phyloP scores from a whole-genome alignment of 2,797 vertebrate species.

The Bovichtus variegatus region DNA sequence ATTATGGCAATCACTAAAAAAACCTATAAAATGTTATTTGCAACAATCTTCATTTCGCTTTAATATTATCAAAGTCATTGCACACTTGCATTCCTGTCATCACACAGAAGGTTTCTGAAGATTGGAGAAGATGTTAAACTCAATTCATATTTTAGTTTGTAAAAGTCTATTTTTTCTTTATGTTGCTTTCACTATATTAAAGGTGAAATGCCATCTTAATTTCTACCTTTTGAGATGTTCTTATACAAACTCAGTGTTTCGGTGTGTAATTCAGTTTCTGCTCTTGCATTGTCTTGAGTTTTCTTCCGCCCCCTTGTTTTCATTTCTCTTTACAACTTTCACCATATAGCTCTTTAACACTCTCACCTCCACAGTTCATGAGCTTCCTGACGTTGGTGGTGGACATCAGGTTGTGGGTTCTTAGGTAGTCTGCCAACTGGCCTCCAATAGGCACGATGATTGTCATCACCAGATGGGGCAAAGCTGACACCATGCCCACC shows the following conservation, averaged over 20 bases:
- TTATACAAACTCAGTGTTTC: not conserved
- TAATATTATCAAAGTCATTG: no score
- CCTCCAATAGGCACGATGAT: conserved; percentile 98
- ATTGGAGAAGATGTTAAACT: not conserved
- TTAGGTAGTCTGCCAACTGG: conserved; percentile 94
- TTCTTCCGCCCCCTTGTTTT: not conserved
- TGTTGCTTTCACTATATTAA: not conserved
- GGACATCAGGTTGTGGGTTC: conserved; percentile 93
- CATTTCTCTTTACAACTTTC: not conserved
- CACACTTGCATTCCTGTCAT: no score
- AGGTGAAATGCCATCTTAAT: not conserved
- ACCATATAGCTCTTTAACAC: conserved; percentile 1
- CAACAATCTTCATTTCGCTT: no score
- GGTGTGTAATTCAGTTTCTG: not conserved
- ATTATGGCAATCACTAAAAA: not conserved
- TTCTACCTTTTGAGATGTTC: not conserved
- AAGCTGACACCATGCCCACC: conserved; percentile 96
- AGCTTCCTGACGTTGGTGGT: conserved; percentile 97
- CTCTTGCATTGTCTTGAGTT: not conserved
- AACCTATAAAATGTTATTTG: no score
- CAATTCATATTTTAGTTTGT: not conserved
- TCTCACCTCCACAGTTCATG: conserved; percentile 97
- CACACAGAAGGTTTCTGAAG: not conserved
- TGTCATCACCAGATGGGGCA: conserved; percentile 98
- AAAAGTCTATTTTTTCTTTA: not conserved